A percentile compares a stretch with the other conserved stretches of the same genome.
phyloP scores from a whole-genome alignment of 53 echinoderm and acorn worm species.

The Holothuria scabra region DNA sequence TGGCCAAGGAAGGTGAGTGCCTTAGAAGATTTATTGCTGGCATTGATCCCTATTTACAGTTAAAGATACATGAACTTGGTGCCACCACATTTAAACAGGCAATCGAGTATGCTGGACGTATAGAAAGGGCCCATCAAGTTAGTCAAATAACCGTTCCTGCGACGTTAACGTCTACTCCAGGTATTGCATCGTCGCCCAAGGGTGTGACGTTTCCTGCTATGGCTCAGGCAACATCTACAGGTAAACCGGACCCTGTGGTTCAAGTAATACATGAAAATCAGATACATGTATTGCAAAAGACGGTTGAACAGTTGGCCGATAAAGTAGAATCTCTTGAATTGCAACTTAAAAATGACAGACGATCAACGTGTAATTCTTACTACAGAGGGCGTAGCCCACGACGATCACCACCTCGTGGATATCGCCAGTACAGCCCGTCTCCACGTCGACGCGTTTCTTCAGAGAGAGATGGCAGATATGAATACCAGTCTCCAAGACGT shows the following conservation, averaged over 20 bases:
- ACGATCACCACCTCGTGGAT: neutral
- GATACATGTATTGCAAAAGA: neutral
- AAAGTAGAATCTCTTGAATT: constrained; percentile 5
- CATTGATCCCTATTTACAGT: constrained; percentile 48
- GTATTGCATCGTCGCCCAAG: neutral
- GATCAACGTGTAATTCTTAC: neutral
- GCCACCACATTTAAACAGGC: constrained; percentile 35
- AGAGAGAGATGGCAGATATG: neutral
- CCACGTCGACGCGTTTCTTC: neutral
- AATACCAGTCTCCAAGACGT: neutral
- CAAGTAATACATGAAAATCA: neutral
- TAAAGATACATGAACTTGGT: constrained; percentile 65
- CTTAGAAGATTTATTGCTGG: constrained; percentile 67
- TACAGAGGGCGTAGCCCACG: neutral
- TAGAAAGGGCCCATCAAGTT: constrained; percentile 43
- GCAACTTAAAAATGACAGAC: neutral
- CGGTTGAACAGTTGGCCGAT: constrained; percentile 4
- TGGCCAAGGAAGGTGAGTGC: constrained; percentile 52
- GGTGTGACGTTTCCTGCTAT: neutral
- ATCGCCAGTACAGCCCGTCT: constrained; percentile 1
- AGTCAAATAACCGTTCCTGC: neutral
- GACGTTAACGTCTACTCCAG: no score
- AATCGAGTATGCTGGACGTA: constrained; percentile 45
- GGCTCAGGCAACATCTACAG: neutral
- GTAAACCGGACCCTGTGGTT: neutral